Conservation (phyloP, 2,113 vertebrate species). For the Sorex fumeus region DNA sequence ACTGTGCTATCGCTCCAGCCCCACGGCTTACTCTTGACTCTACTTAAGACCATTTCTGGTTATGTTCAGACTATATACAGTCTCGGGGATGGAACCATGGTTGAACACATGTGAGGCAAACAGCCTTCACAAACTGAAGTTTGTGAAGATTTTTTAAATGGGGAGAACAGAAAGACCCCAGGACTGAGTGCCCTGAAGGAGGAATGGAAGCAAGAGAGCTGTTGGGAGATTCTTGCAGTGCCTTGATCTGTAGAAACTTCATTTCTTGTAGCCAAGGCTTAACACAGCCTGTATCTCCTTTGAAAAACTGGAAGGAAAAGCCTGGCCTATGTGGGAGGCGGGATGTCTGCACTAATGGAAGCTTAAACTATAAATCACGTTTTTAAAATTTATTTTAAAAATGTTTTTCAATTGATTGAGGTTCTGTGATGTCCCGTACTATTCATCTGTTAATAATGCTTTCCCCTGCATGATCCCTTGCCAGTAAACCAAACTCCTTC, state of each 20-base stretch:
- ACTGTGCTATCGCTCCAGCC: too few relatives aligned
- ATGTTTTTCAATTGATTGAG: too few relatives aligned
- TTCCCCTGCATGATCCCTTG: too few relatives aligned
- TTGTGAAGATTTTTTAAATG: background rate
- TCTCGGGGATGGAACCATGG: too few relatives aligned
- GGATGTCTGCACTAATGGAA: conserved; percentile 56
- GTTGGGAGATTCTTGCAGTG: background rate
- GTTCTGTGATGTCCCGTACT: too few relatives aligned
- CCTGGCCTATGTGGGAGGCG: background rate
- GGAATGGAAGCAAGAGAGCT: background rate
- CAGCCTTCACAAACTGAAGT: too few relatives aligned
- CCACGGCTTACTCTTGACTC: too few relatives aligned
- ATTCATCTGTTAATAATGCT: too few relatives aligned
- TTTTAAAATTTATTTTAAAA: background rate
- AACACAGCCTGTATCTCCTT: background rate
- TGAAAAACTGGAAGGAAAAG: conserved; percentile 31
- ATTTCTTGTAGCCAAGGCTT: background rate
- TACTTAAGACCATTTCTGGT: too few relatives aligned
- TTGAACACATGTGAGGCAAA: too few relatives aligned
- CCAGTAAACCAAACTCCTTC: background rate
- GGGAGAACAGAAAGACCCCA: background rate
- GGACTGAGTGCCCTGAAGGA: background rate
- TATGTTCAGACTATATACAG: too few relatives aligned
- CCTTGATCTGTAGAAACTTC: background rate
- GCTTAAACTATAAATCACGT: background rate